Base-by-base conservation (phyloP, 2,797 vertebrate species). In the Pteropus rufus region DNA sequence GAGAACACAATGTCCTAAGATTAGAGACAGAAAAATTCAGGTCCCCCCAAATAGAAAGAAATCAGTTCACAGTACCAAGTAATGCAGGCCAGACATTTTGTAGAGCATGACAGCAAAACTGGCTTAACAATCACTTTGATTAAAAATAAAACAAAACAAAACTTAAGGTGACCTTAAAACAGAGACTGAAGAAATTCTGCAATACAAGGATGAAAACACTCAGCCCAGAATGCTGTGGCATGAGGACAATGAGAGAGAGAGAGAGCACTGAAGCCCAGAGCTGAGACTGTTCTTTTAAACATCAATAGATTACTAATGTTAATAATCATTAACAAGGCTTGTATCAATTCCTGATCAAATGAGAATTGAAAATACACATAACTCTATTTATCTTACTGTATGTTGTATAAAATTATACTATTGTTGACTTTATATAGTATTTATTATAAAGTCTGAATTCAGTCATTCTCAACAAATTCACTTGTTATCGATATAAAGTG, bases 11-110 rank as follows among this genome's bases (percentile, higher is more conserved):
- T 97, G 92, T 91, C 96, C 94, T 97, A 95, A 97, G 89, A 97
- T 97, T 89, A 97, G 96, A 96, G 87, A 75, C 72, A 93, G 85
- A 94, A 94, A 95, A 97, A 89, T 96, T 54, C 88, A 96, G 89
- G 82, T 94, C 75, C 96, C 46, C 81, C 60, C 94, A 94, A 80
- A 96, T 95, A 92, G 96, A 93, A 92, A 90, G 70, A 95, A 94
- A 56, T 94, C 62, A 91, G 81, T 95, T 80, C 65, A 76, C 41
- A 81, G 64, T 69, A 69, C 29, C 77, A 39, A 92, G 36, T 56
- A 79, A 41, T 21, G n/a, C 49, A 49, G 36, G 16, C 44, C 69
- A 92, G 90, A 75, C 18, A 82, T 75, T 97, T 87, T 85, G 19
- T 92, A 70, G 69, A 88, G 29, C 34, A 64, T 52, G 80, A 58